Conservation (phyloP, 2,888 invertebrate genomes). For the Frankliniella intonsa region DNA sequence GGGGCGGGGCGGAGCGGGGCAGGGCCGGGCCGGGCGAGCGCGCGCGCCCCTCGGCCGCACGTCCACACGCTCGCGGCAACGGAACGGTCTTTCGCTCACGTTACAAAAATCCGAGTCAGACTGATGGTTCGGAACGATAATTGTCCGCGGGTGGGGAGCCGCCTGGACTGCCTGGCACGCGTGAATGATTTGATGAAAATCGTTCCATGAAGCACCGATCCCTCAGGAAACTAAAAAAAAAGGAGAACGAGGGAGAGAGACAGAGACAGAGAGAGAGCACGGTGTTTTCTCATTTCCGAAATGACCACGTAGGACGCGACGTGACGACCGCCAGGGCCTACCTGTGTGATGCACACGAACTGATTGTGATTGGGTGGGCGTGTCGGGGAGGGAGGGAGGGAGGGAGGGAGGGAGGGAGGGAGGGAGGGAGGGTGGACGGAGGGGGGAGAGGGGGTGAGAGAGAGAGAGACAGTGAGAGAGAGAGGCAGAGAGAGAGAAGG, state of each 20-base stretch:
- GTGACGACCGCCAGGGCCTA: background rate
- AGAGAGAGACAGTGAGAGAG: background rate
- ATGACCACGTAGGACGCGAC: constrained; percentile 12
- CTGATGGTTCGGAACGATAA: background rate
- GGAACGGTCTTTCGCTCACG: background rate
- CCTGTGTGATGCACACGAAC: background rate
- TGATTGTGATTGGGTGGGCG: constrained; percentile 20
- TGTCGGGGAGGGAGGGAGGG: background rate
- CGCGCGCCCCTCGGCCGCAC: background rate
- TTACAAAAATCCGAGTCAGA: no score
- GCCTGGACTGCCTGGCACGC: background rate
- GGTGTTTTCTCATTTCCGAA: constrained; percentile 23
- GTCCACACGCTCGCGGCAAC: background rate
- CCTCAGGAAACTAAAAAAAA: background rate
- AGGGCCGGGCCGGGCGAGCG: background rate
- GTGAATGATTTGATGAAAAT: background rate
- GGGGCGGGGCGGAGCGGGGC: background rate
- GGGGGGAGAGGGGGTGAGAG: background rate
- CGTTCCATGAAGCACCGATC: background rate
- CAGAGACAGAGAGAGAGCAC: background rate
- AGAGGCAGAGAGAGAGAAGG: background rate
- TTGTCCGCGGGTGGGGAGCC: background rate
- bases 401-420: background rate
- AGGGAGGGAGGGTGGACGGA: background rate
- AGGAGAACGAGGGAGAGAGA: background rate